These are phyloP conservation scores for Nomada goodeniana DNA, from an alignment of 2,888 invertebrate species.

Conservation along the genomic window DNA sequence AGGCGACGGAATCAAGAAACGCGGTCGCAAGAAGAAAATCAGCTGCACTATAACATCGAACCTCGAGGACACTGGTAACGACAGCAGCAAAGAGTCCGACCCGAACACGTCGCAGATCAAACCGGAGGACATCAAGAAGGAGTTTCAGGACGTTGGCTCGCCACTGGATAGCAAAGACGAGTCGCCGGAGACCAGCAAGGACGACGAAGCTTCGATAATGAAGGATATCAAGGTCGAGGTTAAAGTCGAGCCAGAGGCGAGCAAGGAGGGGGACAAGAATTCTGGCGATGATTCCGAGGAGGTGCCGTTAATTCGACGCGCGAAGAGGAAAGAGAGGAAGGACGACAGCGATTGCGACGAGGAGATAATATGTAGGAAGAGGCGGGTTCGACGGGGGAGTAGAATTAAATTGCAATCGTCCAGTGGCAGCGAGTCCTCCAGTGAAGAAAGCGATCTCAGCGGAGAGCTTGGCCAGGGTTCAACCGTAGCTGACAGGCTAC, in stretches of 20 bases:
- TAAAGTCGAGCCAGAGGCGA: constrained; percentile 63
- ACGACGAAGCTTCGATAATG: constrained; percentile 64
- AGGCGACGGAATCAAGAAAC: constrained; percentile 86
- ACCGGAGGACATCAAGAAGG: constrained; percentile 68
- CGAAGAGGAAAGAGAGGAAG: constrained; percentile 75
- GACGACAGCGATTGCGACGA: constrained; percentile 77
- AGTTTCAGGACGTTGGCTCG: constrained; percentile 71
- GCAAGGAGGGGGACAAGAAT: constrained; percentile 64
- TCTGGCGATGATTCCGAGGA: constrained; percentile 79
- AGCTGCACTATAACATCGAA: constrained; percentile 73
- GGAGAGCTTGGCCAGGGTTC: constrained; percentile 74
- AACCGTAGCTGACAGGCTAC: constrained; percentile 80
- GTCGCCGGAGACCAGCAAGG: constrained; percentile 69
- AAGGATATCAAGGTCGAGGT: constrained; percentile 64
- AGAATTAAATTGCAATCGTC: constrained; percentile 80
- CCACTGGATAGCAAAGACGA: constrained; percentile 75
- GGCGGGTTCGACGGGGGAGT: constrained; percentile 78
- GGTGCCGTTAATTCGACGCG: constrained; percentile 76
- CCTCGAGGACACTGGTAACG: constrained; percentile 64
- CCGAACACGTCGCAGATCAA: constrained; percentile 59
- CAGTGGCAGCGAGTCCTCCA: constrained; percentile 80
- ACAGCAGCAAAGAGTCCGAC: constrained; percentile 67
- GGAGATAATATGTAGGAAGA: constrained; percentile 77
- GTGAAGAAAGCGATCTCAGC: constrained; percentile 78
- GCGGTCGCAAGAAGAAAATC: constrained; percentile 85